phyloP scores from a whole-genome alignment of 2,888 invertebrate genomes.

The Antitype chi region DNA sequence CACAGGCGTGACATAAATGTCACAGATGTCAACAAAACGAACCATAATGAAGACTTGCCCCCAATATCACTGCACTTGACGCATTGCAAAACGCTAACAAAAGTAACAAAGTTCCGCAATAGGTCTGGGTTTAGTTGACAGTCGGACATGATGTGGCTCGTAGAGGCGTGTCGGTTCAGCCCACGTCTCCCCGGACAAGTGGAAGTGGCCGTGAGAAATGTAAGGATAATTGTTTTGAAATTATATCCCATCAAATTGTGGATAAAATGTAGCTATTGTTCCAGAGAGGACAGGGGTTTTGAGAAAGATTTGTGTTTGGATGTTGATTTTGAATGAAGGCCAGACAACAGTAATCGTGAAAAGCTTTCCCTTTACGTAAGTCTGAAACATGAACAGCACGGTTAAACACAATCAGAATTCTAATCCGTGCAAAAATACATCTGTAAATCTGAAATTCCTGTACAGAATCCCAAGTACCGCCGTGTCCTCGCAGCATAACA shows the following conservation, averaged over 20 bases:
- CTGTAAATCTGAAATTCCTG: constrained; percentile 53
- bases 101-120: constrained; percentile 64
- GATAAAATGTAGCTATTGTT: constrained; percentile 46
- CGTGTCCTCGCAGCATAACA: constrained; percentile 65
- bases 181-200: constrained; percentile 68
- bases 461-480: constrained; percentile 58
- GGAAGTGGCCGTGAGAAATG: constrained; percentile 65
- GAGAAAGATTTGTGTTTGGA: constrained; percentile 16
- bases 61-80: constrained; percentile 49
- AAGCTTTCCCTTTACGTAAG: background rate
- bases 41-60: constrained; percentile 51
- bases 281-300: background rate
- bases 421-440: constrained; percentile 59
- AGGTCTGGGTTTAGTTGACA: constrained; percentile 74
- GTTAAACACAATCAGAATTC: constrained; percentile 25
- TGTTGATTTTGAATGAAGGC: background rate
- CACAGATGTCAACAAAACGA: constrained; percentile 40
- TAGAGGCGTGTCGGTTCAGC: constrained; percentile 78
- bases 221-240: constrained; percentile 64
- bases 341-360: too few species aligned
- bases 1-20: constrained; percentile 43
- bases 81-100: constrained; percentile 56
- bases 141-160: constrained; percentile 78
- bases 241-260: constrained; percentile 42
- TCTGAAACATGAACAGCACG: constrained; percentile 3